Evolutionary conservation across 2,888 invertebrate species (phyloP).

Genomic region (Protula sp.): DNA sequence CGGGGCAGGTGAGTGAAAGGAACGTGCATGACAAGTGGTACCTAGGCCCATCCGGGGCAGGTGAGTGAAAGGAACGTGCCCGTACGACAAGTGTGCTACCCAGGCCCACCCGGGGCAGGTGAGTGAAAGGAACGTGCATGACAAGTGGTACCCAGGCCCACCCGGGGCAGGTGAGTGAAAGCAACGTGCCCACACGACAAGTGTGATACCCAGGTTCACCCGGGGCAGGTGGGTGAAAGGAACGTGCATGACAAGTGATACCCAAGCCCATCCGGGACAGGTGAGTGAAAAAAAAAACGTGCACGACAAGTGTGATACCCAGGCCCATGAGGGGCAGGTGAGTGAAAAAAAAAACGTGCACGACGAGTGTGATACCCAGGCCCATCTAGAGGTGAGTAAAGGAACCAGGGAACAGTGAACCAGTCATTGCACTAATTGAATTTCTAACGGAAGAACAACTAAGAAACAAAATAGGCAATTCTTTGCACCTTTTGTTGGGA

Average conservation of each 20-base stretch:
- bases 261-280: conserved; percentile 58
- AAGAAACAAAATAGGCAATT: too few relatives aligned
- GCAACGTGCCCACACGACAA: conserved; percentile 58
- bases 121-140: conserved; percentile 56
- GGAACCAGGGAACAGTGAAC: too few relatives aligned
- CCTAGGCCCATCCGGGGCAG: conserved; percentile 58
- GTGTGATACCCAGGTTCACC: conserved; percentile 59
- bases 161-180: conserved; percentile 57
- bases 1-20: conserved; percentile 56
- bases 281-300: conserved; percentile 53
- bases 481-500: too few relatives aligned
- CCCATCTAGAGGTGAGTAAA: conserved; percentile 59
- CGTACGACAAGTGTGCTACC: conserved; percentile 59
- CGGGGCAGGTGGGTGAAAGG: conserved; percentile 56
- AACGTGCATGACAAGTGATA: conserved; percentile 59
- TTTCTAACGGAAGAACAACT: too few relatives aligned
- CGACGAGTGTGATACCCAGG: conserved; percentile 59
- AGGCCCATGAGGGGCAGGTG: conserved; percentile 59
- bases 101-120: conserved; percentile 59
- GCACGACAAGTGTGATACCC: conserved; percentile 59
- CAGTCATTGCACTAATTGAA: too few relatives aligned
- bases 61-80: conserved; percentile 57
- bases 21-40: conserved; percentile 59
- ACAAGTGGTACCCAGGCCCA: conserved; percentile 59
- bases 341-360: conserved; percentile 41